phyloP scores from a whole-genome alignment of 2,113 vertebrate genomes.

The Illadopsis cleaveri region DNA sequence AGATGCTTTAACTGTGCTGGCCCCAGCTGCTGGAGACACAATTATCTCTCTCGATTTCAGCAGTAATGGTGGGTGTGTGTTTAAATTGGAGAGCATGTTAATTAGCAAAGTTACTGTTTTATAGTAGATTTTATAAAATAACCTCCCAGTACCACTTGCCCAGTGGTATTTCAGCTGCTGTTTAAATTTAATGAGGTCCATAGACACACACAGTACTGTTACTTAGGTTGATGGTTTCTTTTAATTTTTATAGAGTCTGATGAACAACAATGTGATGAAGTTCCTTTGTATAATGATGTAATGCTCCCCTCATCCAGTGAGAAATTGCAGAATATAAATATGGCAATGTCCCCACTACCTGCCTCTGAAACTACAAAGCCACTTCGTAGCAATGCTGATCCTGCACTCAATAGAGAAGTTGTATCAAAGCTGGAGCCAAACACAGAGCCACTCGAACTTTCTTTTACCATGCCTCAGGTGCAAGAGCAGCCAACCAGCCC shows the following conservation, averaged over 20 bases:
- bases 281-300: conserved; percentile 94
- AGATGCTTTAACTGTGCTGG: conserved; percentile 89
- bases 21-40: conserved; percentile 92
- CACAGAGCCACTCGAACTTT: conserved; percentile 77
- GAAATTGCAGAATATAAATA: conserved; percentile 82
- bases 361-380: conserved; percentile 82
- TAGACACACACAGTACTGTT: neutral
- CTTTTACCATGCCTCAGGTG: conserved; percentile 79
- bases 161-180: neutral
- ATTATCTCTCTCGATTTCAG: conserved; percentile 91
- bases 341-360: conserved; percentile 87
- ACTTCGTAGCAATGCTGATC: conserved; percentile 80
- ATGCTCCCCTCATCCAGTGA: conserved; percentile 91
- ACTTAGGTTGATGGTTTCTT: conserved; percentile 67
- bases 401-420: conserved; percentile 79
- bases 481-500: conserved; percentile 75
- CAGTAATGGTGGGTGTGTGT: conserved; percentile 81
- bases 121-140: neutral
- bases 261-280: conserved; percentile 84
- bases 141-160: neutral
- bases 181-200: conserved; percentile 50
- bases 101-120: neutral
- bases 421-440: conserved; percentile 81
- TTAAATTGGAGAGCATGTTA: neutral
- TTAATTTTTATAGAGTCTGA: conserved; percentile 83